Base-by-base conservation (phyloP, 2,888 invertebrate genomes). In the Ennomos fuscantarius region DNA sequence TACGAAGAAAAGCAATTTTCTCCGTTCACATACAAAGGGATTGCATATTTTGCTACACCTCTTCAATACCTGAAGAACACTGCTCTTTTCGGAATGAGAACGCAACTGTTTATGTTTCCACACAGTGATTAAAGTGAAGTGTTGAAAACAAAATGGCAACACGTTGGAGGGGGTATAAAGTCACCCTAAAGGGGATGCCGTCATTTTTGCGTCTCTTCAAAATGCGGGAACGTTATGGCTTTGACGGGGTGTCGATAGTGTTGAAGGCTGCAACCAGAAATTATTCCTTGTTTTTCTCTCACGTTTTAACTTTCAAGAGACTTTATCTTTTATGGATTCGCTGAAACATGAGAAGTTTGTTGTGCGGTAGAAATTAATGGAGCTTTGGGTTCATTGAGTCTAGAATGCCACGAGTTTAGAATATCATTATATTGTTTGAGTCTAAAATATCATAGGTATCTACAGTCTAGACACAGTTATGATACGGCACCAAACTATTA, bases 41-140 rank as follows among this genome's bases (percentile, higher is more conserved):
- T 69, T 62, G 69, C 69, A 75, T 78, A 76, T 81, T 80, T 76
- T 76, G 65, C 78, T 79, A 74, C 78, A 81, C 80, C 76, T 81
- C 66, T 71, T 62, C 62, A 55, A 63, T 43, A 40, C 48, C 32
- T 42, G 35, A 15, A 41, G 68, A 81, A 78, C 74, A 71, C 66
- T 85, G 89, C 87, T 89, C 89, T 89, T 84, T 89, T 89, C 79
- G 78, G 82, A 87, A 91, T 89, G 87, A 89, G 78, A 86, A 83
- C 75, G 78, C 73, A 78, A 81, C 79, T 86, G 88, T 87, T 86
- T 87, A 84, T 83, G 82, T 89, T 78, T 86, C 85, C 85, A 82
- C 81, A 82, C 85, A 80, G 89, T 89, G 90, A 91, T 91, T 91
- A 91, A 87, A 90, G 89, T 86, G 91, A 89, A 91, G 91, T 89